These are phyloP conservation scores for Anas platyrhynchos DNA, from an alignment of 2,113 vertebrate genomes.

Conservation along the genomic window DNA sequence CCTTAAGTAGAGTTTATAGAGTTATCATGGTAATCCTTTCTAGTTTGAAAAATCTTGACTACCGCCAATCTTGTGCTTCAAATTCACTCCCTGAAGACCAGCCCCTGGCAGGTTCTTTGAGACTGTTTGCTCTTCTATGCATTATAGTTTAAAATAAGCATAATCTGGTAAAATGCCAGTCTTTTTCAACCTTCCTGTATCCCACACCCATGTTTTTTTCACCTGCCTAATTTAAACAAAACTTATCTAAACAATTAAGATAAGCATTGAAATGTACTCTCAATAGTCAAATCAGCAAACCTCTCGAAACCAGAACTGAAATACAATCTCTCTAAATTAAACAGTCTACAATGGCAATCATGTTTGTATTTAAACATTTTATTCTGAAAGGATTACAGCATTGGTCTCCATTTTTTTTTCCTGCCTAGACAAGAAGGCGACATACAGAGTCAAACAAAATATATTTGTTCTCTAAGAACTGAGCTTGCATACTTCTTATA, in stretches of 20 bases:
- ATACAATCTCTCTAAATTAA: conserved; percentile 85
- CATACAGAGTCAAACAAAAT: conserved; percentile 81
- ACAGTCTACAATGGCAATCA: conserved; percentile 83
- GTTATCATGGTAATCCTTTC: background rate
- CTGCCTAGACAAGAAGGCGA: conserved; percentile 91
- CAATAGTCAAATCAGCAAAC: conserved; percentile 77
- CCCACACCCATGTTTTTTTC: conserved; percentile 75
- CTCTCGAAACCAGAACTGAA: conserved; percentile 80
- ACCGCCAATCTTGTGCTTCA: background rate
- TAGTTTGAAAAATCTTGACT: background rate
- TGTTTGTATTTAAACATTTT: conserved; percentile 94
- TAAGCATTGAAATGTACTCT: conserved; percentile 68
- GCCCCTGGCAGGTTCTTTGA: conserved; percentile 37
- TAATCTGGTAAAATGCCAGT: conserved; percentile 57
- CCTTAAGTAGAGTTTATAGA: background rate
- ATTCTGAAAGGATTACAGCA: conserved; percentile 89
- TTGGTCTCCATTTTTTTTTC: conserved; percentile 79
- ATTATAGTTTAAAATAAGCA: conserved; percentile 61
- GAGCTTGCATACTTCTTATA: conserved; percentile 74
- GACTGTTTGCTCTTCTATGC: conserved; percentile 42
- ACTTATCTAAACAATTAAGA: conserved; percentile 81
- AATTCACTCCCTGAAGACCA: background rate
- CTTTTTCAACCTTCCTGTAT: conserved; percentile 52
- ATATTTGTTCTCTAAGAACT: conserved; percentile 76
- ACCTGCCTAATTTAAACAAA: conserved; percentile 78